A percentile compares a stretch with the other conserved stretches of the same genome.
These are phyloP conservation scores for Antennarius striatus DNA, from an alignment of 2,113 vertebrate species.

Conservation along the genomic window DNA sequence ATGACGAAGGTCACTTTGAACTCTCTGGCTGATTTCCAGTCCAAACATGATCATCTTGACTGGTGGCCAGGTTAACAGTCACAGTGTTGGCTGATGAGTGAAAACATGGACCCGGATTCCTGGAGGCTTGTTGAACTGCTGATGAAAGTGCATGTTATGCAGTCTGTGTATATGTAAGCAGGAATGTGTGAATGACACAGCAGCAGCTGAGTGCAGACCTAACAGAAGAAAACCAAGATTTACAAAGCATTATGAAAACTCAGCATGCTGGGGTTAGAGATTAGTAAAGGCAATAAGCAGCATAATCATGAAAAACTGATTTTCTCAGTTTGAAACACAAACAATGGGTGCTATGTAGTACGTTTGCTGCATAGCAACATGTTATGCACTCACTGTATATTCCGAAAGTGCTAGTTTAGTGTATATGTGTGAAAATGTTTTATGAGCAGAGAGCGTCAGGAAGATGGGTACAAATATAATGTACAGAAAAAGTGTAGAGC, in stretches of 20 bases:
- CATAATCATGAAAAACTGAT: slow-evolving; percentile 8
- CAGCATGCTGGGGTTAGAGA: slow-evolving; percentile 4
- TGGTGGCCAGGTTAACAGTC: slow-evolving; percentile 20
- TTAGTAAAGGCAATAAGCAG: slow-evolving; percentile 4
- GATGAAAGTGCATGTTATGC: slow-evolving; percentile 5
- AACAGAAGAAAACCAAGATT: neutral
- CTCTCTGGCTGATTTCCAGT: slow-evolving; percentile 50
- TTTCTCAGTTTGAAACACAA: slow-evolving; percentile 3
- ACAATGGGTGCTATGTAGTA: slow-evolving; percentile 1
- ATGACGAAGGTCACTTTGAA: slow-evolving; percentile 65
- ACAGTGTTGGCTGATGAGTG: neutral
- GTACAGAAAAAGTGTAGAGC: neutral
- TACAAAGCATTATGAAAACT: slow-evolving; percentile 5
- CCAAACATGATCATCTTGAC: slow-evolving; percentile 23
- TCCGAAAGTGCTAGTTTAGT: neutral
- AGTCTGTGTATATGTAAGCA: slow-evolving; percentile 4
- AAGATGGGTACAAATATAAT: neutral
- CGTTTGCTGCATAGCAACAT: slow-evolving; percentile 6
- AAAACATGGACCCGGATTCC: slow-evolving; percentile 3
- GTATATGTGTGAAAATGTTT: neutral
- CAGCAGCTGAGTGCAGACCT: slow-evolving; percentile 16
- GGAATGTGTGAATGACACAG: slow-evolving; percentile 23
- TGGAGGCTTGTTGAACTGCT: slow-evolving; percentile 11
- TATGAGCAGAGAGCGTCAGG: neutral
- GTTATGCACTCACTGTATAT: neutral